Conservation (phyloP, 2,888 invertebrate species). For the Bibio marci region DNA sequence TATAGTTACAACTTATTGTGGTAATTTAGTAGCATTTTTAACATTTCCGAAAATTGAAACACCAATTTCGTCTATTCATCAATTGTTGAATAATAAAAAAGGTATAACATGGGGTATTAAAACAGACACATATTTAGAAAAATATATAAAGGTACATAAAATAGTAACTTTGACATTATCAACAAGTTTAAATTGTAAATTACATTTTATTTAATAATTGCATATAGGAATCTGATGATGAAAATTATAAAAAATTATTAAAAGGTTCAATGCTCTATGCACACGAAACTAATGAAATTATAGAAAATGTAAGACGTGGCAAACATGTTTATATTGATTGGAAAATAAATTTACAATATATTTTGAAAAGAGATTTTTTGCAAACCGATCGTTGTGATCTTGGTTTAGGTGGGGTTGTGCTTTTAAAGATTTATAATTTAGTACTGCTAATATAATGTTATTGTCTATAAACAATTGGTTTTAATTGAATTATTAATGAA, state of each 20-base stretch:
- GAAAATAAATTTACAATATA: slow-evolving; percentile 55
- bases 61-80: slow-evolving; percentile 49
- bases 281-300: slow-evolving; percentile 27
- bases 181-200: neutral
- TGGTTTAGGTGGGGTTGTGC: slow-evolving; percentile 46
- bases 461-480: neutral
- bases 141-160: slow-evolving; percentile 35
- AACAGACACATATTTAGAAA: slow-evolving; percentile 57
- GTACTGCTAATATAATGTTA: too few species aligned
- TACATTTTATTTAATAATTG: neutral
- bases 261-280: slow-evolving; percentile 37
- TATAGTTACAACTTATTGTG: slow-evolving; percentile 80
- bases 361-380: slow-evolving; percentile 51
- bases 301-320: slow-evolving; percentile 43
- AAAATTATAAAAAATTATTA: slow-evolving; percentile 38
- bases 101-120: slow-evolving; percentile 59
- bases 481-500: neutral
- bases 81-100: slow-evolving; percentile 36
- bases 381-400: slow-evolving; percentile 56
- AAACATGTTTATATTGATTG: slow-evolving; percentile 67
- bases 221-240: slow-evolving; percentile 35
- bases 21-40: slow-evolving; percentile 80
- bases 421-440: too few species aligned
- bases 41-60: slow-evolving; percentile 74
- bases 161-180: neutral